phyloP scores from a whole-genome alignment of 2,113 vertebrate genomes.

The Sapajus apella region DNA sequence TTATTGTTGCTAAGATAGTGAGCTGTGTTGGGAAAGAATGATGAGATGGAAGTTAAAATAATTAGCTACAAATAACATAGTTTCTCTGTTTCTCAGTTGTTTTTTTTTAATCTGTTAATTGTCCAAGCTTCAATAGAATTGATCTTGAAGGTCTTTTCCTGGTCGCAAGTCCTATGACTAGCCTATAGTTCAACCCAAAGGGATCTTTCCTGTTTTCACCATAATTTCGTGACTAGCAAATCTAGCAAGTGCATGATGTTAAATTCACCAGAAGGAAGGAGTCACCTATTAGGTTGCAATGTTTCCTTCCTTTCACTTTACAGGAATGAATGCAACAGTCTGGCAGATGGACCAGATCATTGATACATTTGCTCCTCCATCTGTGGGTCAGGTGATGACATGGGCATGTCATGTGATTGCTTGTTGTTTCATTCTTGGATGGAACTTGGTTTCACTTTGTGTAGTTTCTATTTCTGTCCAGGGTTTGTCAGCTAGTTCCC shows the following conservation, averaged over 20 bases:
- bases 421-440: conserved; percentile 89
- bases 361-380: conserved; percentile 86
- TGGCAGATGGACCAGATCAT: conserved; percentile 87
- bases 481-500: conserved; percentile 86
- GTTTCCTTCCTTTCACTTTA: conserved; percentile 39
- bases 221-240: not conserved
- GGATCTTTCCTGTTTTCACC: not conserved
- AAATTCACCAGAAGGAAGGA: not conserved
- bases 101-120: not conserved
- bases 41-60: not conserved
- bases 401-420: conserved; percentile 85
- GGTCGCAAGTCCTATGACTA: not conserved
- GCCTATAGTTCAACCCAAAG: not conserved
- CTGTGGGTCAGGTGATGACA: conserved; percentile 87
- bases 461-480: conserved; percentile 88
- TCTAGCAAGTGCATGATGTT: not conserved
- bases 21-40: not conserved
- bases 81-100: not conserved
- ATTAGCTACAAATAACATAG: not conserved
- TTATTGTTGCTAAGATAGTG: not conserved
- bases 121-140: not conserved
- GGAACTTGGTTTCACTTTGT: conserved; percentile 88
- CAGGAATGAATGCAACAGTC: conserved; percentile 86
- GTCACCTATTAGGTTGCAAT: not conserved
- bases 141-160: not conserved